Percentiles rank a stretch among this genome's conserved stretches.
phyloP scores from a whole-genome alignment of 2,113 vertebrate species.

The Dicaeum eximium region DNA sequence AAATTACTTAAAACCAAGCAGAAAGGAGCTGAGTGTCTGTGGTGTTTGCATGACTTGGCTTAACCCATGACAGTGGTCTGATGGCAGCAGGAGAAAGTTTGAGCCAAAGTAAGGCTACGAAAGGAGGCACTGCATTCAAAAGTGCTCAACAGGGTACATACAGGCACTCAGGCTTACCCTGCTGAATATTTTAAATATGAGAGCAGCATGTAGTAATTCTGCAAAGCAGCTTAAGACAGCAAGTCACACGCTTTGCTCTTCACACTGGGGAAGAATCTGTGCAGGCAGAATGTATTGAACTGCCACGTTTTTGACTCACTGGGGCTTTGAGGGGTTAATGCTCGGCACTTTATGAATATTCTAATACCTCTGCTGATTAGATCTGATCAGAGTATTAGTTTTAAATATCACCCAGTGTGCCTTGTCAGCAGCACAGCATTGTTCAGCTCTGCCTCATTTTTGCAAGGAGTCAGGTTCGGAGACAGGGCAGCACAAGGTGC shows the following conservation, averaged over 20 bases:
- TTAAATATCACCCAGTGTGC: neutral
- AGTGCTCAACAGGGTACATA: neutral
- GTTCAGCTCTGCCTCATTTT: neutral
- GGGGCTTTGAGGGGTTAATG: neutral
- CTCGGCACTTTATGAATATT: neutral
- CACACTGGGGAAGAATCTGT: neutral
- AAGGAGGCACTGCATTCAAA: neutral
- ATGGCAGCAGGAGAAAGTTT: neutral
- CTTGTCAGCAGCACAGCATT: neutral
- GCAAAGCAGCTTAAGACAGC: neutral
- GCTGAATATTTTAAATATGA: neutral
- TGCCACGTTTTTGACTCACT: rapidly evolving
- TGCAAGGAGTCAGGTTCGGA: neutral
- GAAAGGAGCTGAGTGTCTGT: neutral
- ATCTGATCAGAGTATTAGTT: neutral
- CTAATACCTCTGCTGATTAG: neutral
- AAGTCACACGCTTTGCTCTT: neutral
- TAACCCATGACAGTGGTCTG: neutral
- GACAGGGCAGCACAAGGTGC: neutral
- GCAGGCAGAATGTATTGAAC: neutral
- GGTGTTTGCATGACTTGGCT: neutral
- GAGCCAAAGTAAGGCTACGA: neutral
- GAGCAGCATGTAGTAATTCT: neutral
- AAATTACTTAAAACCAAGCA: neutral
- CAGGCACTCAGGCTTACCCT: neutral